Evolutionary conservation across 2,888 invertebrate genomes (phyloP).

Genomic region (Acronicta alni): DNA sequence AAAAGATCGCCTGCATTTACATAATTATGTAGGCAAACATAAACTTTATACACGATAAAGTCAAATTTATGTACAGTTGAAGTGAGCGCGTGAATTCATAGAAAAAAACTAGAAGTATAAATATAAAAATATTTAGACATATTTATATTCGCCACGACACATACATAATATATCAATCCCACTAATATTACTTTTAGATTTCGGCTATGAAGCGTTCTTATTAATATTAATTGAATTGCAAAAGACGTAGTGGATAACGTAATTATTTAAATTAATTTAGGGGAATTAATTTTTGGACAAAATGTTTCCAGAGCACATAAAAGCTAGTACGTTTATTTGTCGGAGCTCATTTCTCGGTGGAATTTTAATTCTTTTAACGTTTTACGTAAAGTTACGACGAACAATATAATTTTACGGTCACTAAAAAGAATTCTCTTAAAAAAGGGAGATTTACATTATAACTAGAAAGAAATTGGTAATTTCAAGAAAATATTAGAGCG

Average conservation of each 20-base stretch:
- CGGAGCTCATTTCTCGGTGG: constrained; percentile 78
- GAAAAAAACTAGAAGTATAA: constrained; percentile 52
- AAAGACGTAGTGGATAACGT: constrained; percentile 18
- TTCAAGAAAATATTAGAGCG: constrained; percentile 63
- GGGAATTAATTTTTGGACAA: constrained; percentile 39
- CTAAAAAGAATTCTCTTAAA: constrained; percentile 72
- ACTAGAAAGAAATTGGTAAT: constrained; percentile 57
- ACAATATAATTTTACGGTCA: constrained; percentile 79
- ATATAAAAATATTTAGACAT: constrained; percentile 58
- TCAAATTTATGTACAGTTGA: constrained; percentile 80
- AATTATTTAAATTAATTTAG: constrained; percentile 48
- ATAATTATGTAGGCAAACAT: constrained; percentile 85
- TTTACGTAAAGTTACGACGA: constrained; percentile 77
- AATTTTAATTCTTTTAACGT: constrained; percentile 82
- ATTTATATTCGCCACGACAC: constrained; percentile 25
- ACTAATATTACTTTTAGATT: constrained; percentile 20
- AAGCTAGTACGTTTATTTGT: constrained; percentile 82
- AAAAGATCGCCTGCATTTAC: constrained; percentile 81
- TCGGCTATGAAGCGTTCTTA: constrained; percentile 9
- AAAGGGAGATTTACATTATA: constrained; percentile 64
- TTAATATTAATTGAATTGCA: constrained; percentile 28
- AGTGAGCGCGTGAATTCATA: constrained; percentile 69
- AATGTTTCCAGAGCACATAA: constrained; percentile 64
- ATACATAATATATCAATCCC: constrained; percentile 30
- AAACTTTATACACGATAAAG: constrained; percentile 85